phyloP scores from a whole-genome alignment of 2,113 vertebrate genomes.

The Dasyprocta punctata region DNA sequence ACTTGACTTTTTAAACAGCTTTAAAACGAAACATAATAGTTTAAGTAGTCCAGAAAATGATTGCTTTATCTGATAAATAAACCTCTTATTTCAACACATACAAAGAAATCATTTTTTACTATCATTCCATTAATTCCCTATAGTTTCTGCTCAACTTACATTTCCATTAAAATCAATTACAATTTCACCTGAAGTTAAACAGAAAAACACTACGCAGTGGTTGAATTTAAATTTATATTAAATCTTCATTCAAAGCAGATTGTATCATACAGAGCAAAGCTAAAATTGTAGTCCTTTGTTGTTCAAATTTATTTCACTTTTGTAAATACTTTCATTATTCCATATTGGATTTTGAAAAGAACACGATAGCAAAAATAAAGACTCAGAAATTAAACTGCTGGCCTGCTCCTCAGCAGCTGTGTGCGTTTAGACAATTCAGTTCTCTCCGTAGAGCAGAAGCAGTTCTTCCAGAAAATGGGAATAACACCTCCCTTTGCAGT shows the following conservation, averaged over 20 bases:
- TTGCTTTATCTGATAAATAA: constrained; percentile 13
- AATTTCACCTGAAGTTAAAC: constrained; percentile 58
- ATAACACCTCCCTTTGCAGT: background rate
- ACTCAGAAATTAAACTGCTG: background rate
- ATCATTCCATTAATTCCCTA: background rate
- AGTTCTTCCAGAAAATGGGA: background rate
- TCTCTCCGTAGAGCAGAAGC: background rate
- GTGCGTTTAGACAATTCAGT: background rate
- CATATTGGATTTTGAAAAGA: constrained; percentile 16
- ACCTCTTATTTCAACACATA: background rate
- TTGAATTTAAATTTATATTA: constrained; percentile 30
- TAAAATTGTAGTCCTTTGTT: background rate
- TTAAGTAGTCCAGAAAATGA: background rate
- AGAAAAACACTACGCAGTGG: background rate
- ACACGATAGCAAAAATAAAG: background rate
- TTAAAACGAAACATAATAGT: background rate
- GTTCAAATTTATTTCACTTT: constrained; percentile 27
- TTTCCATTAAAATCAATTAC: constrained; percentile 51
- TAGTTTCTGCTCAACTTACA: background rate
- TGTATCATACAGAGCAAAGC: background rate
- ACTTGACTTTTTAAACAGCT: background rate
- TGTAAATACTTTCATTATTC: constrained; percentile 8
- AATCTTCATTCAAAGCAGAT: constrained; percentile 36
- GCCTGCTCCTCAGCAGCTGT: background rate
- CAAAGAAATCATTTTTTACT: background rate